These are phyloP conservation scores for Cichladusa arquata DNA, from an alignment of 2,113 vertebrate genomes.

Conservation along the genomic window DNA sequence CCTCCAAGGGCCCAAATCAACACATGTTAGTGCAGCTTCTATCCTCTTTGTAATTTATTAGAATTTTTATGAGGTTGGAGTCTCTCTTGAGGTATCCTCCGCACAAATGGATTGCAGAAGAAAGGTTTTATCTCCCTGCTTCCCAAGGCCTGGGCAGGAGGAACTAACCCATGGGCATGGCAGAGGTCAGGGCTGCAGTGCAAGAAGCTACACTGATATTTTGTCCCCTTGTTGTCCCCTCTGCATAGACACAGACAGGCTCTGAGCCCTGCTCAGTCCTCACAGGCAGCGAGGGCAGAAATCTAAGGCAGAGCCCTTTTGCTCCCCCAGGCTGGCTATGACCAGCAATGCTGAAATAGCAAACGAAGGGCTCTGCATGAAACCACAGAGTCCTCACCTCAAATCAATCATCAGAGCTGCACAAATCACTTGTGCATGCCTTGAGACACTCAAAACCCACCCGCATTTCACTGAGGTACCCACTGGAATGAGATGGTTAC, in stretches of 20 bases:
- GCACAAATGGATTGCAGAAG: background rate
- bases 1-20: background rate
- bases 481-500: conserved; percentile 41
- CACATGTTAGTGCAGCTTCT: background rate
- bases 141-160: background rate
- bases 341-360: background rate
- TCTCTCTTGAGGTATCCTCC: background rate
- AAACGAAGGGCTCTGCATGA: background rate
- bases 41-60: background rate
- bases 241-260: background rate
- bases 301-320: background rate
- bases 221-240: background rate
- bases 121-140: background rate
- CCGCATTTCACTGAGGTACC: background rate
- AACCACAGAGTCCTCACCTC: background rate
- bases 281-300: background rate
- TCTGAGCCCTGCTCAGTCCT: background rate
- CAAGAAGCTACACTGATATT: background rate
- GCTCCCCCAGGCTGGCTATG: background rate
- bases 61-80: background rate
- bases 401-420: background rate
- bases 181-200: accelerated
- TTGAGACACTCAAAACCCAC: background rate
- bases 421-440: background rate
- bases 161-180: background rate